Percentiles rank a stretch among this genome's conserved stretches.
phyloP scores from a whole-genome alignment of 2,888 invertebrate species.

The Orthosia gracilis region DNA sequence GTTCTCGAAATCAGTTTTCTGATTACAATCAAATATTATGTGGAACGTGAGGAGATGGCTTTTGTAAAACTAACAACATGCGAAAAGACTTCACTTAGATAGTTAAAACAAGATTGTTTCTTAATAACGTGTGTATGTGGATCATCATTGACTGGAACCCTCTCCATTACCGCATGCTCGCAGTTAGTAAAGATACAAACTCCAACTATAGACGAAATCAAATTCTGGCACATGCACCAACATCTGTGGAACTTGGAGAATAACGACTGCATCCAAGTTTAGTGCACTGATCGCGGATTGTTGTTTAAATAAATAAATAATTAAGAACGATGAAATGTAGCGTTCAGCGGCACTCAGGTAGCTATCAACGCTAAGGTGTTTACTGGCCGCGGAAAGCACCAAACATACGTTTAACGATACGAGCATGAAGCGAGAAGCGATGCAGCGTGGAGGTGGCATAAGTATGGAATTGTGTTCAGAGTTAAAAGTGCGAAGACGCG shows the following conservation, averaged over 20 bases:
- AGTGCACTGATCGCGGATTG: conserved; percentile 29
- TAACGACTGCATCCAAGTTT: conserved; percentile 15
- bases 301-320: conserved; percentile 60
- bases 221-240: conserved; percentile 1
- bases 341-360: conserved; percentile 53
- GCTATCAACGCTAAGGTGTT: conserved; percentile 64
- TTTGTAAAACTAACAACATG: background rate
- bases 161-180: background rate
- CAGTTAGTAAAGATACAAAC: background rate
- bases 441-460: conserved; percentile 47
- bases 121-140: background rate
- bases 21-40: background rate
- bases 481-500: background rate
- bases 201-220: background rate
- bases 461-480: background rate
- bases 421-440: conserved; percentile 29
- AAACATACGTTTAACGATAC: conserved; percentile 57
- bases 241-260: background rate
- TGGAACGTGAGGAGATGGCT: background rate
- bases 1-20: background rate
- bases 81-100: background rate
- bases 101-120: background rate
- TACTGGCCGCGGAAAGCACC: conserved; percentile 58
- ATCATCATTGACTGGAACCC: background rate
- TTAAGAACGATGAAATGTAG: conserved; percentile 54